Percentiles rank a stretch among this genome's conserved stretches.
Conservation (phyloP, 2,888 invertebrate genomes). For the Fabriciana adippe region DNA sequence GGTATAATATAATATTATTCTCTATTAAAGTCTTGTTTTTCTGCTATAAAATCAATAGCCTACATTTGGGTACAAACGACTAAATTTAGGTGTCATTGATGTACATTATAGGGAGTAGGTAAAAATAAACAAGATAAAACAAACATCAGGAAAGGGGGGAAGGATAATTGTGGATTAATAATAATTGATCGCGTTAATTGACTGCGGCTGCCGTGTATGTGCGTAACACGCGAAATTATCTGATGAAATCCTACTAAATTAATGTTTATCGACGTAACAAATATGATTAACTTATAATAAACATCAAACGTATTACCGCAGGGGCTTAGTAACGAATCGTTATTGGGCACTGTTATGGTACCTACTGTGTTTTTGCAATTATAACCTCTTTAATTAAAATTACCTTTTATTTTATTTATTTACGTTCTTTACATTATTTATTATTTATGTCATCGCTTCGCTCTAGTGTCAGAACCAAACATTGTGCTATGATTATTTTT, state of each 20-base stretch:
- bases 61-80: not conserved
- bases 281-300: constrained; percentile 36
- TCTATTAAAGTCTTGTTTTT: no score
- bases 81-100: not conserved
- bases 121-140: constrained; percentile 55
- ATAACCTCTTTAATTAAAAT: not conserved
- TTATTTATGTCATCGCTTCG: no score
- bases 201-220: constrained; percentile 42
- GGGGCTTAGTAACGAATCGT: constrained; percentile 17
- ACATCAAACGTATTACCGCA: constrained; percentile 30
- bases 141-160: constrained; percentile 57
- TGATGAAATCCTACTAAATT: constrained; percentile 41
- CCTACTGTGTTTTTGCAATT: constrained; percentile 1
- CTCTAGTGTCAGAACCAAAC: no score
- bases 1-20: no score
- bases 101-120: not conserved
- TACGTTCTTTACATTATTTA: no score
- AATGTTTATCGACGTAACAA: constrained; percentile 41
- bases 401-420: no score
- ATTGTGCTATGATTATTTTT: no score
- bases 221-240: constrained; percentile 38
- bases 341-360: constrained; percentile 14
- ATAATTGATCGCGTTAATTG: constrained; percentile 61
- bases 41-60: no score
- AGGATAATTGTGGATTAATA: constrained; percentile 68